These are phyloP conservation scores for Manis crassicaudata DNA, from an alignment of 2,797 vertebrate genomes.

Conservation along the genomic window DNA sequence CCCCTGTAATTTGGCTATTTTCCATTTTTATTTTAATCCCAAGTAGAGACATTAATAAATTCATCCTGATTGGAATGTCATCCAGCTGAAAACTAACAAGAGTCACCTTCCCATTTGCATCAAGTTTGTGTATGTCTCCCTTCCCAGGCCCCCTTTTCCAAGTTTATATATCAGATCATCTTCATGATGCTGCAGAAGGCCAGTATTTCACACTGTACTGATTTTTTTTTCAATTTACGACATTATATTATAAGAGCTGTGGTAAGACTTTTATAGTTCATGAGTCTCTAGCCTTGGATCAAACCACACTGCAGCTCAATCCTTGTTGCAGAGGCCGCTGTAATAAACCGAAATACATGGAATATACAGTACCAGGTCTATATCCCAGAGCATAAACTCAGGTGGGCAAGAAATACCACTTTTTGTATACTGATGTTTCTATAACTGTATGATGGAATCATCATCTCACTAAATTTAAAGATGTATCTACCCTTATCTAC, in stretches of 20 bases:
- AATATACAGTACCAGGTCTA: not conserved
- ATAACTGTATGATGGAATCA: not conserved
- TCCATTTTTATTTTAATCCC: slow-evolving; percentile 24
- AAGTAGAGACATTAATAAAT: slow-evolving; percentile 22
- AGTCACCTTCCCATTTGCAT: not conserved
- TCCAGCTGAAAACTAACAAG: not conserved
- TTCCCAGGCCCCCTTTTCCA: not conserved
- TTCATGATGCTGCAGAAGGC: not conserved
- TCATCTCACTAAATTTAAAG: slow-evolving; percentile 33
- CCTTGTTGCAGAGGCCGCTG: slow-evolving; percentile 20
- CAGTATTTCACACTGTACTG: not conserved
- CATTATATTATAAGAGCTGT: not conserved
- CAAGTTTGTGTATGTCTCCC: not conserved
- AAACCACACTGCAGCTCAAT: not conserved
- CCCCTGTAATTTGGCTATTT: not conserved
- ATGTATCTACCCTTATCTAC: not conserved
- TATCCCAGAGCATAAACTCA: not conserved
- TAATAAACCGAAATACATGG: not conserved
- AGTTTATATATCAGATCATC: slow-evolving; percentile 16
- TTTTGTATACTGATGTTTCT: not conserved
- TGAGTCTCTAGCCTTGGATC: slow-evolving; percentile 51
- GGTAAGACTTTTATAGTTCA: slow-evolving; percentile 42
- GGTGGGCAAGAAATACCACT: not conserved
- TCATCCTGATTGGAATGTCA: not conserved
- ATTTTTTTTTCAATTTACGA: slow-evolving; percentile 47